These are phyloP conservation scores for Glomeris maerens DNA, from an alignment of 1,140 invertebrate genomes.

Conservation along the genomic window DNA sequence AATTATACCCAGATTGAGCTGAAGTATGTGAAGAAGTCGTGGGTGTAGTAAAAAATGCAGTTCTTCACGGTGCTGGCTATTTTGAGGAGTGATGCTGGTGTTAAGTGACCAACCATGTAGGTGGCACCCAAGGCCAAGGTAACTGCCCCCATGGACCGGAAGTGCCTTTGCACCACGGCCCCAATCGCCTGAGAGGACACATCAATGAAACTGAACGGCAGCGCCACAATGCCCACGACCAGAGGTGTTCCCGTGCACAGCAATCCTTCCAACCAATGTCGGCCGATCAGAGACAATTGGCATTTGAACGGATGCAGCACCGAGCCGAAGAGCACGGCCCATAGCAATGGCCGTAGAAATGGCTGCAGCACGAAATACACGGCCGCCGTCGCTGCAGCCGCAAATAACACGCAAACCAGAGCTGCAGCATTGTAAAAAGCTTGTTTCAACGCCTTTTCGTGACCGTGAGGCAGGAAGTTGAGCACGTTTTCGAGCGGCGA, in stretches of 20 bases:
- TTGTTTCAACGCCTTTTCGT: constrained; percentile 72
- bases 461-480: constrained; percentile 33
- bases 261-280: constrained; percentile 49
- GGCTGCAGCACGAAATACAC: constrained; percentile 73
- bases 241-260: constrained; percentile 35
- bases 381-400: constrained; percentile 52
- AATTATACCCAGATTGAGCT: constrained; percentile 29
- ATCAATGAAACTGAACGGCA: constrained; percentile 58
- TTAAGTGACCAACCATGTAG: constrained; percentile 30
- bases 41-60: constrained; percentile 15
- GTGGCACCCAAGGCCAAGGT: constrained; percentile 22
- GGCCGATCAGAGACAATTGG: constrained; percentile 48
- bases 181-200: constrained; percentile 54
- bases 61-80: constrained; percentile 22
- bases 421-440: constrained; percentile 73
- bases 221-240: constrained; percentile 47
- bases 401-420: constrained; percentile 47
- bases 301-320: constrained; percentile 78
- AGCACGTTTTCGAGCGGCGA: constrained; percentile 21
- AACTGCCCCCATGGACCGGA: constrained; percentile 24
- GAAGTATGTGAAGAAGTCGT: constrained; percentile 19
- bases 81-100: constrained; percentile 22
- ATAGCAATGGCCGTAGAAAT: constrained; percentile 80
- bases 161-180: constrained; percentile 25
- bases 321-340: constrained; percentile 82